Evolutionary conservation across 2,888 invertebrate species (phyloP).

Genomic region (Argyra leucocephala): DNA sequence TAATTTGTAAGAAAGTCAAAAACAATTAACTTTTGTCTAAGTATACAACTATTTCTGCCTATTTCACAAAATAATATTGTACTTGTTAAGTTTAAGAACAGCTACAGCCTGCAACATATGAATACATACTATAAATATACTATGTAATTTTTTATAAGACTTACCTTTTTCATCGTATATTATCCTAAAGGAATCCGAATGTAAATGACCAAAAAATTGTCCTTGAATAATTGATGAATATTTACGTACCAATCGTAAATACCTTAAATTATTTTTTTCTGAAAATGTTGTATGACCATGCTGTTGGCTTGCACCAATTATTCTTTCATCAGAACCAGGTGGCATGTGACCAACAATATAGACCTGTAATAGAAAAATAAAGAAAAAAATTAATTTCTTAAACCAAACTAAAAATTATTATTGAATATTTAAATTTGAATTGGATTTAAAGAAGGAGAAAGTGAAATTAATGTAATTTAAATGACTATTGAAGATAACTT

Average conservation of each 20-base stretch:
- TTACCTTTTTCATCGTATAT: slow-evolving; percentile 70
- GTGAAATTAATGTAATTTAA: too few relatives aligned
- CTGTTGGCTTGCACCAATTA: slow-evolving; percentile 52
- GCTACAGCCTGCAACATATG: too few relatives aligned
- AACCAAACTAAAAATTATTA: too few relatives aligned
- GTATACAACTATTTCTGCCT: too few relatives aligned
- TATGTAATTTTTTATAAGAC: slow-evolving; percentile 29
- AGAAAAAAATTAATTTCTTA: background rate
- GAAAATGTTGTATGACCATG: slow-evolving; percentile 54
- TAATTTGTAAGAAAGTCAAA: too few relatives aligned
- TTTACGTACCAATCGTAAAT: slow-evolving; percentile 63
- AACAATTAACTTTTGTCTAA: too few relatives aligned
- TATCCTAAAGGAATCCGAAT: slow-evolving; percentile 81
- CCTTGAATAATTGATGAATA: slow-evolving; percentile 75
- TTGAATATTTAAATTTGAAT: too few relatives aligned
- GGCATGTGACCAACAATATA: slow-evolving; percentile 85
- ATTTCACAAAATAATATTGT: too few relatives aligned
- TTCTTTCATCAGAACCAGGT: slow-evolving; percentile 76
- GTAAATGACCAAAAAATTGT: slow-evolving; percentile 87
- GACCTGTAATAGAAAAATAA: slow-evolving; percentile 51
- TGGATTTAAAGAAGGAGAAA: too few relatives aligned
- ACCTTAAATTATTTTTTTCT: slow-evolving; percentile 65
- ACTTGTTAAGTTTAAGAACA: too few relatives aligned
- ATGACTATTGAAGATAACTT: too few relatives aligned
- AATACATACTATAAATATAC: slow-evolving; percentile 21